These are phyloP conservation scores for Eulacestoma nigropectus DNA, from an alignment of 2,113 vertebrate genomes.

Conservation along the genomic window DNA sequence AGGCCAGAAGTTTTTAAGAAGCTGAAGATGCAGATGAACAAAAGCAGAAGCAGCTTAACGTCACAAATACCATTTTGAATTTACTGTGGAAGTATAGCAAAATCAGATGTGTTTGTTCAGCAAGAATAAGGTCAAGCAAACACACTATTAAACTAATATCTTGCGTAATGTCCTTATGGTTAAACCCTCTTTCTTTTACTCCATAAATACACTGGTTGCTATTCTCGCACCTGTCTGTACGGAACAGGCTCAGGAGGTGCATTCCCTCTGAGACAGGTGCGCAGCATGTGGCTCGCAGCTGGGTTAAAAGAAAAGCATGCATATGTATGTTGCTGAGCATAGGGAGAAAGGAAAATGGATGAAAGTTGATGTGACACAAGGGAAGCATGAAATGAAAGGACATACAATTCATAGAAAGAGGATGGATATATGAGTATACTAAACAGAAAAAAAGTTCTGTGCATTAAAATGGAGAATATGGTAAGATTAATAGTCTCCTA, in stretches of 20 bases:
- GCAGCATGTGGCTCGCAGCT: neutral
- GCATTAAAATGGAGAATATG: neutral
- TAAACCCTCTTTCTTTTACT: neutral
- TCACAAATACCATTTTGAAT: neutral
- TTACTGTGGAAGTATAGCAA: neutral
- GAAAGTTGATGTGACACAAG: neutral
- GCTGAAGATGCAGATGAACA: neutral
- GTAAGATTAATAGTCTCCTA: neutral
- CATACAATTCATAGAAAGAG: neutral
- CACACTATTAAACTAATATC: neutral
- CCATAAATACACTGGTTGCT: neutral
- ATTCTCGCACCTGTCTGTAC: neutral
- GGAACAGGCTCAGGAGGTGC: neutral
- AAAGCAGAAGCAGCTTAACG: neutral
- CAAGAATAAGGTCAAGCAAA: neutral
- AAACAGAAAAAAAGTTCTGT: neutral
- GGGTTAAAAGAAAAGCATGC: neutral
- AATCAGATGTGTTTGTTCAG: neutral
- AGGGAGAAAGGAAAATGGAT: conserved; percentile 13
- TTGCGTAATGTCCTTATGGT: neutral
- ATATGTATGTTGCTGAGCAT: neutral
- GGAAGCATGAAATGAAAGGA: conserved; percentile 8
- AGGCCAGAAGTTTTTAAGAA: neutral
- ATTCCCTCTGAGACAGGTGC: conserved; percentile 6
- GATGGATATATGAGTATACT: neutral